These are phyloP conservation scores for Heliconius hewitsoni DNA, from an alignment of 1,140 invertebrate species.

Conservation along the genomic window DNA sequence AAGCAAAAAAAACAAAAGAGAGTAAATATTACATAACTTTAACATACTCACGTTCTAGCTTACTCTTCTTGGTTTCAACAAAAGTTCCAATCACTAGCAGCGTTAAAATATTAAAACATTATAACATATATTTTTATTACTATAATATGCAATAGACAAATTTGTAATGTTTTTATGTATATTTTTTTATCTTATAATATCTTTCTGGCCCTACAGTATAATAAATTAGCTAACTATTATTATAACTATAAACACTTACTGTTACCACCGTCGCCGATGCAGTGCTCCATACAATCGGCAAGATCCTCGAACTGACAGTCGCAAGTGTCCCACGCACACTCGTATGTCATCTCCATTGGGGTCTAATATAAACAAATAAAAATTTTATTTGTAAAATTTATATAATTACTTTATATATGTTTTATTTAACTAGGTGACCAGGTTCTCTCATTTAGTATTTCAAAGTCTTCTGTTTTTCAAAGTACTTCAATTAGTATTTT, in stretches of 20 bases:
- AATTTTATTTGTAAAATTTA: too few species aligned
- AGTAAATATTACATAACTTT: not conserved
- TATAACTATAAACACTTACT: slow-evolving; percentile 55
- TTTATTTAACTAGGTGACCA: too few species aligned
- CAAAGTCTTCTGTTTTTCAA: too few species aligned
- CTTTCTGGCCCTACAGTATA: too few species aligned
- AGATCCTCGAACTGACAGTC: slow-evolving; percentile 97
- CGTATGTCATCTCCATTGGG: slow-evolving; percentile 85
- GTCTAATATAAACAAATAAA: slow-evolving; percentile 45
- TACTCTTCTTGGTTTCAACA: slow-evolving; percentile 69
- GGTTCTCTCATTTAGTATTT: too few species aligned
- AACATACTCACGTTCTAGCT: slow-evolving; percentile 69
- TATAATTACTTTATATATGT: too few species aligned
- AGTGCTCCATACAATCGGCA: slow-evolving; percentile 94
- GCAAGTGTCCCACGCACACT: slow-evolving; percentile 95
- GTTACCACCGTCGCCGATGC: slow-evolving; percentile 86
- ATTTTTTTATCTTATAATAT: too few species aligned
- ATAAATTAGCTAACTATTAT: too few species aligned
- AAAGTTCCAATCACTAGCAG: slow-evolving; percentile 75
- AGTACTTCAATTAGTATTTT: too few species aligned
- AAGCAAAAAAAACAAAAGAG: not conserved
- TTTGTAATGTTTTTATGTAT: too few species aligned
- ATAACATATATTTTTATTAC: not conserved
- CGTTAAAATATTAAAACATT: slow-evolving; percentile 46
- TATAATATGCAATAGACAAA: too few species aligned